These are phyloP conservation scores for Eristalis intricaria DNA, from an alignment of 2,888 invertebrate species.

Conservation along the genomic window DNA sequence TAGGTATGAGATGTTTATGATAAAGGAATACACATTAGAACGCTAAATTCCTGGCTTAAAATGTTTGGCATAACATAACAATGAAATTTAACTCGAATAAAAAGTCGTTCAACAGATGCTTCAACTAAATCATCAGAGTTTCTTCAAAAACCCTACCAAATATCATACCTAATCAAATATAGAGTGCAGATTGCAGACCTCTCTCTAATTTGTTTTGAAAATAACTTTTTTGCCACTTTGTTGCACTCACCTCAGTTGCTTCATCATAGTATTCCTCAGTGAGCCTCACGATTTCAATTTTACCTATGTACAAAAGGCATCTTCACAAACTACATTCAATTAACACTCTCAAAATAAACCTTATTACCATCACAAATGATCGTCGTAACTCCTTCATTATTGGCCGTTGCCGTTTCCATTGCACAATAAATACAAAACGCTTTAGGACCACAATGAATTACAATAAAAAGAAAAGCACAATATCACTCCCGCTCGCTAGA, in stretches of 20 bases:
- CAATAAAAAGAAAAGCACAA: slow-evolving; percentile 1
- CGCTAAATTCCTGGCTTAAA: too few species aligned
- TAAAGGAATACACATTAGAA: too few species aligned
- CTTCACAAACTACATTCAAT: not conserved
- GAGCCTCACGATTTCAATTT: slow-evolving; percentile 74
- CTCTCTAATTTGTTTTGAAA: not conserved
- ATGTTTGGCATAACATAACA: too few species aligned
- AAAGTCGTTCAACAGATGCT: too few species aligned
- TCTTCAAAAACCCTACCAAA: too few species aligned
- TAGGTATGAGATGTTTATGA: too few species aligned
- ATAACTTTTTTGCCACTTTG: not conserved
- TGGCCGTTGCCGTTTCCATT: slow-evolving; percentile 18
- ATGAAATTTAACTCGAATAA: too few species aligned
- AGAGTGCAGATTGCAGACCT: too few species aligned
- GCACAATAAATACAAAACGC: not conserved
- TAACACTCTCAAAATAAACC: not conserved
- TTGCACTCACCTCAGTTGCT: slow-evolving; percentile 72
- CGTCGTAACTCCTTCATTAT: not conserved
- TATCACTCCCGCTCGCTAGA: not conserved
- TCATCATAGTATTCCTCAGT: slow-evolving; percentile 74
- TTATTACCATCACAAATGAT: slow-evolving; percentile 46
- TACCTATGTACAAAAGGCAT: slow-evolving; percentile 67
- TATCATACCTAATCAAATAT: too few species aligned
- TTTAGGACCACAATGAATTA: not conserved
- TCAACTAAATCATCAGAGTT: too few species aligned